These are phyloP conservation scores for Oceanites oceanicus DNA, from an alignment of 2,113 vertebrate genomes.

Conservation along the genomic window DNA sequence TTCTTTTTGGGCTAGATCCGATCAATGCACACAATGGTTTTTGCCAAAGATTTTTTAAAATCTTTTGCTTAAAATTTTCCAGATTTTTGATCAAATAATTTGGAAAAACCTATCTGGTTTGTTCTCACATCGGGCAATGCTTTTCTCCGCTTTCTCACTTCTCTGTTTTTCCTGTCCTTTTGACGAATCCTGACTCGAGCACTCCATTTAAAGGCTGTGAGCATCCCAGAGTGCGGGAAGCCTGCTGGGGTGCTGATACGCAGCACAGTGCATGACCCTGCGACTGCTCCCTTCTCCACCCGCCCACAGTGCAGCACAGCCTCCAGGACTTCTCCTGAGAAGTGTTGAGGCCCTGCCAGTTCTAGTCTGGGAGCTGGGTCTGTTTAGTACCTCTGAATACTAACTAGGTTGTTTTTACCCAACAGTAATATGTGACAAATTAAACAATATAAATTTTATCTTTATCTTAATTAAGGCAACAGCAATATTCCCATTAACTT, in stretches of 20 bases:
- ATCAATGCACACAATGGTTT: not conserved
- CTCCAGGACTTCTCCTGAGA: slow-evolving; percentile 33
- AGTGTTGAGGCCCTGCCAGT: slow-evolving; percentile 56
- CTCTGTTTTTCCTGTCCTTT: slow-evolving; percentile 19
- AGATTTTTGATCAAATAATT: slow-evolving; percentile 39
- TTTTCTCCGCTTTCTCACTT: slow-evolving; percentile 39
- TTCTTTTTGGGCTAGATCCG: not conserved
- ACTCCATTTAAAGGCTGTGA: slow-evolving; percentile 21
- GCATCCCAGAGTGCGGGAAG: not conserved
- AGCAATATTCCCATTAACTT: slow-evolving; percentile 57
- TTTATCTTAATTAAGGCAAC: slow-evolving; percentile 59
- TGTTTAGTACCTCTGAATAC: slow-evolving; percentile 58
- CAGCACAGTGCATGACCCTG: not conserved
- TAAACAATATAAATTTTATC: slow-evolving; percentile 65
- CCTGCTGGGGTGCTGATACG: not conserved
- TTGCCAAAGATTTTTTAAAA: not conserved
- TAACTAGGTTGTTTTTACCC: slow-evolving; percentile 63
- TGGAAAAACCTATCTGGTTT: slow-evolving; percentile 15
- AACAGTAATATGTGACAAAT: slow-evolving; percentile 61
- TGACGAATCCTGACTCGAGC: not conserved
- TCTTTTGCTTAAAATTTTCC: not conserved
- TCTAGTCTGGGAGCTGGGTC: slow-evolving; percentile 41
- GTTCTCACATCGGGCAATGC: not conserved
- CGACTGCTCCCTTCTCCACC: slow-evolving; percentile 30
- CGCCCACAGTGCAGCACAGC: not conserved